Evolutionary conservation across 2,888 invertebrate species (phyloP), one percentile per base, ranked within the genome.

Genomic region (Apamea sordens): DNA sequence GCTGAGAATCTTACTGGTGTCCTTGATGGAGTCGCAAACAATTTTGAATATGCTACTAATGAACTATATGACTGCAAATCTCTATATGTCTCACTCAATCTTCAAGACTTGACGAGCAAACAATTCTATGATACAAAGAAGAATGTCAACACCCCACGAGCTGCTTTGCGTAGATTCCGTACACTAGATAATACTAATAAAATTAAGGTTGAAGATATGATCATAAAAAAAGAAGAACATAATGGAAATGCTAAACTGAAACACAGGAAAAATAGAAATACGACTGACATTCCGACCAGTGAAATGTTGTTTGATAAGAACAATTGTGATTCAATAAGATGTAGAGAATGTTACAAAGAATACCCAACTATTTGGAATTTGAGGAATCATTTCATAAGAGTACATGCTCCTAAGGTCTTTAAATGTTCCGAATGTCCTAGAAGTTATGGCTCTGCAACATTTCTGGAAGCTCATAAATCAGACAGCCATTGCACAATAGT

Each of bases 361-460:
- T 96, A 91, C 76, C 90, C 89, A 1, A 88, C 92, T 24, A 80
- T 91, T 59, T 89, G 89, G 36, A 93, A 91, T 73, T 89, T 96
- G 69, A 91, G 92, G 61, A 93, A 89, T 65, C 96, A 96, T 86
- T 95, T 86, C 59, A 89, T 94, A 7, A 91, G 93, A 88, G 91
- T 93, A 0, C 96, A 96, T 88, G 93, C 93, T 11, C 92, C 94
- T 6, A 95, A 94, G 83, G 79, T 75, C 10, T 92, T 89, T 67
- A 92, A 93, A 88, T 95, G 95, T 81, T 67, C 88, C 0, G 90
- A 93, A 73, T 95, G 94, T 72, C 85, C 91, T 5, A 92, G 91
- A 83, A 91, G 88, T 76, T 95, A 92, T 86, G 93, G 92, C 18
- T 93, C 95, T 0, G 79, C 87, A 32, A 82, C 89, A 24, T 86